Base-by-base conservation (phyloP, 2,888 invertebrate species). In the Thymelicus sylvestris region DNA sequence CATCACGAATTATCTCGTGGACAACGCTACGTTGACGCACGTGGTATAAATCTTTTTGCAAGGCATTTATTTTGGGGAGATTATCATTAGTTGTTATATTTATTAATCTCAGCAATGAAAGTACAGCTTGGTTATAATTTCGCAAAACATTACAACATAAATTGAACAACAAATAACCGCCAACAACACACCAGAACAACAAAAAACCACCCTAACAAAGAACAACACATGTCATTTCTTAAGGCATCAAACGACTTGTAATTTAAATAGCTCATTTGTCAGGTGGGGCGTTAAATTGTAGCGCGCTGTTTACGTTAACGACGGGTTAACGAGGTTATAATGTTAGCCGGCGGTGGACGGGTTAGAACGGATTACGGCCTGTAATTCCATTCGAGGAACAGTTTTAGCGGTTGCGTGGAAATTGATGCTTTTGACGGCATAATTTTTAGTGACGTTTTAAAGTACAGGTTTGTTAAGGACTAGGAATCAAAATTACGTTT, bases 321-420 rank as follows among this genome's bases (percentile, higher is more conserved):
- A 73, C 73, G 74, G 79, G 75, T 77, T 75, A 79, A 76, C 74
- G 79, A 77, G 75, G 69, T 76, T 75, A 73, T 79, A 79, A 79
- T 77, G 75, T 59, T 59, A 55, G 69, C 68, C 61, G 62, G 44
- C 57, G 24, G 67, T 59, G 66, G 57, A 66, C 57, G 57, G 63
- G 63, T 63, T 63, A 50, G 63, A 38, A 67, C 59, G 47, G 59
- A 60, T 67, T 39, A 67, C 57, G 66, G 8, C 44, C 59, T 31
- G 59, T 57, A 47, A 66, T 66, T 31, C 59, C 47, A 66, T 67
- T 67, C 67, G 67, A 60, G 60, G 67, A 67, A 66, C 24, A 59
- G 48, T 67, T 67, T 60, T 60, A 60, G 67, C 67, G 60, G 41
- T 67, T 61, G 50, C 67, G 41, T 62, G 60, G 24, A 67, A 67